A percentile compares a stretch with the other conserved stretches of the same genome.
phyloP scores from a whole-genome alignment of 2,113 vertebrate species.

The Polypterus senegalus region DNA sequence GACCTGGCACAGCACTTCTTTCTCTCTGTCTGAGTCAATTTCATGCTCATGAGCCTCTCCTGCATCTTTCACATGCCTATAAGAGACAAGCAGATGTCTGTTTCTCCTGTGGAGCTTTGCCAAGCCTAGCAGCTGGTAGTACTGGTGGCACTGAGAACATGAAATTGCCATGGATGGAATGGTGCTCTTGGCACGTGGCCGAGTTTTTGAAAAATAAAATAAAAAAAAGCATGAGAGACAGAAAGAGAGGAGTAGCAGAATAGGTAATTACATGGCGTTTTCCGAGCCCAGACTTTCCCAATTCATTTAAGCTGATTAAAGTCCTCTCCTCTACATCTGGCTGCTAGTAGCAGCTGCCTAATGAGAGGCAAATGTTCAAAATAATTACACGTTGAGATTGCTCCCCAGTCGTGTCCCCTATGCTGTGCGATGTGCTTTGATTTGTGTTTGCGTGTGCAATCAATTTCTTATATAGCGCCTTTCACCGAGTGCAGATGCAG shows the following conservation, averaged over 20 bases:
- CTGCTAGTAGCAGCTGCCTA: slow-evolving; percentile 14
- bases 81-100: slow-evolving; percentile 21
- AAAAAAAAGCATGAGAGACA: not conserved
- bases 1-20: too few relatives aligned
- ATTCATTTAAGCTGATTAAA: slow-evolving; percentile 28
- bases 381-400: slow-evolving; percentile 17
- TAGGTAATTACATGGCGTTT: slow-evolving; percentile 21
- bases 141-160: slow-evolving; percentile 23
- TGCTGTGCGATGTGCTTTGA: not conserved
- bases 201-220: not conserved
- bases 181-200: slow-evolving; percentile 17
- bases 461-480: too few relatives aligned
- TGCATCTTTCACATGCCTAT: not conserved
- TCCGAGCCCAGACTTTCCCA: slow-evolving; percentile 10
- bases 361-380: slow-evolving; percentile 7
- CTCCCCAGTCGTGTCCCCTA: not conserved
- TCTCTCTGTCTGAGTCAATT: too few relatives aligned
- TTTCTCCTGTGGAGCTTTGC: slow-evolving; percentile 14
- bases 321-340: slow-evolving; percentile 19
- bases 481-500: too few relatives aligned
- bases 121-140: slow-evolving; percentile 24
- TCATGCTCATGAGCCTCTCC: too few relatives aligned
- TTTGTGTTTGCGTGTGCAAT: too few relatives aligned
- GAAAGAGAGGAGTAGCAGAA: slow-evolving; percentile 12
- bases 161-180: slow-evolving; percentile 20